phyloP scores from a whole-genome alignment of 64 coral and sea anemone species.

The Montipora efflorescens region DNA sequence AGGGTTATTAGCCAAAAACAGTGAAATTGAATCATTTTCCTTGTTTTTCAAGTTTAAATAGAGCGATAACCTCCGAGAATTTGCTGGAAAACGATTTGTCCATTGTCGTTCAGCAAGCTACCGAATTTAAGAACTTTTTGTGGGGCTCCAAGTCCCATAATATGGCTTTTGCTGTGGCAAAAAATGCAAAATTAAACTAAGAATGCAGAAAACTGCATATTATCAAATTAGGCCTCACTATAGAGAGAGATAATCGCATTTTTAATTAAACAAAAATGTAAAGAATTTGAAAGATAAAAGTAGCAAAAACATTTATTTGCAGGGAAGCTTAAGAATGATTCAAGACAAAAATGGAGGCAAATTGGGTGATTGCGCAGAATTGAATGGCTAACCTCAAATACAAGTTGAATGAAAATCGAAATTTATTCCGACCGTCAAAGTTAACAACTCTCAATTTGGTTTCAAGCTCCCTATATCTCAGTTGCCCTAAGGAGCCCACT shows the following conservation, averaged over 20 bases:
- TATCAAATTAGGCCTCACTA: background rate
- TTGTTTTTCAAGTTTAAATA: conserved; percentile 14
- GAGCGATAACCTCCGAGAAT: background rate
- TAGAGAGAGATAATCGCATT: background rate
- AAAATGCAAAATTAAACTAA: background rate
- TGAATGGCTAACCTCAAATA: too few species aligned
- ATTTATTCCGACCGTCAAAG: too few species aligned
- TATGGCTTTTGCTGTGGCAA: background rate
- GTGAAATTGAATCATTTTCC: conserved; percentile 18
- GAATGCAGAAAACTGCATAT: background rate
- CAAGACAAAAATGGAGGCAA: too few species aligned
- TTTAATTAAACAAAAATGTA: background rate
- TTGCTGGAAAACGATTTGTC: background rate
- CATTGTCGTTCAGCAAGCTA: background rate
- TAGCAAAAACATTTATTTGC: too few species aligned
- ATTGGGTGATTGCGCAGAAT: too few species aligned
- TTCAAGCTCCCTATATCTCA: too few species aligned
- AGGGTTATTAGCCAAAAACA: conserved; percentile 12
- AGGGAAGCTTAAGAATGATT: too few species aligned
- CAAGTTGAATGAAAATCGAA: too few species aligned
- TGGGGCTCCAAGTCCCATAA: background rate
- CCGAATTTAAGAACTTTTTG: background rate
- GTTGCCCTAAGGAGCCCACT: too few species aligned
- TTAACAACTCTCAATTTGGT: too few species aligned
- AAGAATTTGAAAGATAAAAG: background rate